Percentiles rank a stretch among this genome's conserved stretches.
Conservation (phyloP, 2,797 vertebrate genomes). For the Esox masquinongy region DNA sequence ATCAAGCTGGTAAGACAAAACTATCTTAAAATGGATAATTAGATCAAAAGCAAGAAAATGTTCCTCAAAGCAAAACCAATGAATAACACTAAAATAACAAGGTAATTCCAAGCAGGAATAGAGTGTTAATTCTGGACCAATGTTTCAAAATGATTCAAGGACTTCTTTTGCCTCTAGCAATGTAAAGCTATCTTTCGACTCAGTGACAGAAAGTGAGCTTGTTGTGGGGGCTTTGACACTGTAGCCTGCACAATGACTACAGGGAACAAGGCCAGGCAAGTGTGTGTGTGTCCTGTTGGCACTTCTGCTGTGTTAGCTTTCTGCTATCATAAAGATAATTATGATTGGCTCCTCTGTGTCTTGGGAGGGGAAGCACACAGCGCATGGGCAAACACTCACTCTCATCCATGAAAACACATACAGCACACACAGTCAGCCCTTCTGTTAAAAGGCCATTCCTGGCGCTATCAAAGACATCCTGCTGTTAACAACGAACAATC, state of each 20-base stretch:
- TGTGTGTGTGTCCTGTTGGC: neutral
- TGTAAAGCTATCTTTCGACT: neutral
- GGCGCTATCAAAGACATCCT: neutral
- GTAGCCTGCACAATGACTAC: neutral
- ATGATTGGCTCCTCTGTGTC: neutral
- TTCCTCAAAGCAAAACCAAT: neutral
- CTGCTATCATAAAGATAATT: neutral
- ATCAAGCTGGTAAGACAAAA: neutral
- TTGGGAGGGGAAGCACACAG: neutral
- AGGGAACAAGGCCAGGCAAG: neutral
- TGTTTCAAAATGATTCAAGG: neutral
- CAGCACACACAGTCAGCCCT: conserved; percentile 14
- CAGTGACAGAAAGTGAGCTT: neutral
- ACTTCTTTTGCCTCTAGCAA: neutral
- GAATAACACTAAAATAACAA: neutral
- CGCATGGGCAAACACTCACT: conserved; percentile 2
- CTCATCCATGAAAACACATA: conserved; percentile 2
- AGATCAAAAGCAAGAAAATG: neutral
- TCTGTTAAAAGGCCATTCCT: neutral
- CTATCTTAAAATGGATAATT: neutral
- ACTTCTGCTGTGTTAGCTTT: neutral
- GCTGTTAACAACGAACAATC: neutral
- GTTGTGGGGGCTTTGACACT: neutral
- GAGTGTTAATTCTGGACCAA: neutral
- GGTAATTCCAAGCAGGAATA: neutral